phyloP scores from a whole-genome alignment of 2,888 invertebrate genomes.

The Chrysina gloriosa region DNA sequence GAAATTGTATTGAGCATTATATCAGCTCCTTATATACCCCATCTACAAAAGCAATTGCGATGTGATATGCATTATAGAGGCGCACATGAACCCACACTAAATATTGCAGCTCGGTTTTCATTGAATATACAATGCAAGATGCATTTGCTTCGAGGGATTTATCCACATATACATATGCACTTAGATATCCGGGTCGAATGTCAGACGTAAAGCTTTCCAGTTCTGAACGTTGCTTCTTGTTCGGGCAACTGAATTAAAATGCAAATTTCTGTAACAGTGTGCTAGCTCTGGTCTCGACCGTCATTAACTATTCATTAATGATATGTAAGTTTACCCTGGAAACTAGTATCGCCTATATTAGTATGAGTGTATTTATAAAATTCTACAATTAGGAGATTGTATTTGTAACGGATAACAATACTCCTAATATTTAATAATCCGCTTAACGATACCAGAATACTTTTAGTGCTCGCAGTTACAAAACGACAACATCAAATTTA shows the following conservation, averaged over 20 bases:
- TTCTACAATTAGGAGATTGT: neutral
- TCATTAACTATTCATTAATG: conserved; percentile 21
- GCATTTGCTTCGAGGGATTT: conserved; percentile 5
- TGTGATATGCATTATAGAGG: neutral
- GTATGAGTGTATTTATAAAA: neutral
- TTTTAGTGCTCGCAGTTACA: too few relatives aligned
- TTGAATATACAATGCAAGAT: conserved; percentile 18
- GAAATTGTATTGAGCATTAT: neutral
- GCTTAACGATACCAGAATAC: too few relatives aligned
- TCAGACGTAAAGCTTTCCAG: neutral
- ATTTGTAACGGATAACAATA: neutral
- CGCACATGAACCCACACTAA: conserved; percentile 6
- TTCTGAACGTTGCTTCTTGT: neutral
- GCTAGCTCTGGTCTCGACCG: conserved; percentile 3
- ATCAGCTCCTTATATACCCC: too few relatives aligned
- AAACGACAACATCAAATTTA: too few relatives aligned
- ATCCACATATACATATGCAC: neutral
- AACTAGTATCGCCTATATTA: neutral
- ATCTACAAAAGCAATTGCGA: neutral
- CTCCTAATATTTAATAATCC: too few relatives aligned
- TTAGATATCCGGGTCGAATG: neutral
- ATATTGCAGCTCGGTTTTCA: conserved; percentile 13
- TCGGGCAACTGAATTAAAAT: conserved; percentile 7
- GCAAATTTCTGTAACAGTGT: conserved; percentile 18
- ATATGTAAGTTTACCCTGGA: neutral